Base-by-base conservation (phyloP, 2,797 vertebrate genomes). In the Hozukius guyotensis region DNA sequence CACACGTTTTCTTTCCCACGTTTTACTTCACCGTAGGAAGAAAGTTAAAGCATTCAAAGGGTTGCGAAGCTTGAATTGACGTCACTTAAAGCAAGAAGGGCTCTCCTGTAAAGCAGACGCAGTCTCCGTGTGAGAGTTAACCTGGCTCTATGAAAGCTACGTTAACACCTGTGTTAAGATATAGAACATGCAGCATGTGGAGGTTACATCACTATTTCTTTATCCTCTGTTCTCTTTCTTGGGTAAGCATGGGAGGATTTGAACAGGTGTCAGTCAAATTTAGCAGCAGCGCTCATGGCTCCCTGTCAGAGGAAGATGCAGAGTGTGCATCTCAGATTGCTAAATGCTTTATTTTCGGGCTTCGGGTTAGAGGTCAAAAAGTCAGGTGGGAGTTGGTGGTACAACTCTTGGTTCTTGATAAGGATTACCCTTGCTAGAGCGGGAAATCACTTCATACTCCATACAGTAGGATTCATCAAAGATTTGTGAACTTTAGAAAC, bases 191-290 rank as follows among this genome's bases (percentile, higher is more conserved):
- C 67, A 65, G 52, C 56, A 63, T 77, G 69, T 60, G n/a, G 49
- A 36, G 24, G 73, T 87, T 84, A 66, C 81, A 75, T 88, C 82
- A 85, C 31, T 57, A 14, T 87, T 84, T 77, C 77, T 78, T 61
- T 76, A 49, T 78, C 66, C 59, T 84, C 38, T 18, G 6, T 60
- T 75, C 34, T 69, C 42, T 59, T 36, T 77, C 36, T 81, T 57
- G 38, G 81, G 29, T 38, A 77, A 67, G 42, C 53, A 59, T 72
- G 31, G 14, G 4, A 74, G 61, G 61, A 71, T 87, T 81, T 79
- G 8, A 87, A 71, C 46, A 49, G 52, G 46, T 89, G 80, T 77
- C 57, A 67, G 5, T 87, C 56, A 87, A 27, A 84, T 78, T 66
- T 66, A 64, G 78, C 56, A 77, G 46, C 38, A 57, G 76, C 29